Base-by-base conservation (phyloP, 2,113 vertebrate species). In the Cyprinus carpio region DNA sequence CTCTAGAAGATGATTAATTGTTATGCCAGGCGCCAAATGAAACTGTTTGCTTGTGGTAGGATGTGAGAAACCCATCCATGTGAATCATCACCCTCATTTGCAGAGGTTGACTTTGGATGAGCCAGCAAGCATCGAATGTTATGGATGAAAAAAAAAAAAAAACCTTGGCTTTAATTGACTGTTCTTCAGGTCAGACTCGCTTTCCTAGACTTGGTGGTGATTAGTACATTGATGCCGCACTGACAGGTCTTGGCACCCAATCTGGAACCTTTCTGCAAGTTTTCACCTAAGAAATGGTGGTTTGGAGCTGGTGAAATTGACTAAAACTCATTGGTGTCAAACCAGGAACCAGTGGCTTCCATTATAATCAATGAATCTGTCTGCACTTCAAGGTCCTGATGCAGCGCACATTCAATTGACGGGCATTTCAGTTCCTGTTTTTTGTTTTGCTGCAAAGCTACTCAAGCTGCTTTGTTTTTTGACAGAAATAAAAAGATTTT, bases 21-120 rank as follows among this genome's bases (percentile, higher is more conserved):
- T 56, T 81, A 78, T 74, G 18, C 84, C 54, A 71, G 9, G 54
- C 13, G 7, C 81, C 77, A 87, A 89, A 85, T 84, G 84, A 83
- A 79, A 81, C 43, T 54, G 80, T 27, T 81, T 65, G 81, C 67
- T 27, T 69, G 43, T 82, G 80, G 62, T 34, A 69, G 37, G 37
- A 34, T 25, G 56, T 3, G 34, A 81, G 60, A 51, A 82, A 29
- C 46, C 27, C 18, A 12, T 69, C 37, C 27, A n/a, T n/a, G n/a
- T n/a, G n/a, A n/a, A n/a, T n/a, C n/a, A n/a, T n/a, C 65, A 71
- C 27, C 64, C 43, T 69, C 78, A 71, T 71, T 71, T 82, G 64
- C 65, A 34, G 64, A 71, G 65, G 49, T 72, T 69, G 81, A 72
- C 65, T 56, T n/a, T 56, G 43, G 81, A 82, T 37, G 56, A 71